Evolutionary conservation across 1,140 invertebrate species (phyloP).

Genomic region (Heliconius melpomene): DNA sequence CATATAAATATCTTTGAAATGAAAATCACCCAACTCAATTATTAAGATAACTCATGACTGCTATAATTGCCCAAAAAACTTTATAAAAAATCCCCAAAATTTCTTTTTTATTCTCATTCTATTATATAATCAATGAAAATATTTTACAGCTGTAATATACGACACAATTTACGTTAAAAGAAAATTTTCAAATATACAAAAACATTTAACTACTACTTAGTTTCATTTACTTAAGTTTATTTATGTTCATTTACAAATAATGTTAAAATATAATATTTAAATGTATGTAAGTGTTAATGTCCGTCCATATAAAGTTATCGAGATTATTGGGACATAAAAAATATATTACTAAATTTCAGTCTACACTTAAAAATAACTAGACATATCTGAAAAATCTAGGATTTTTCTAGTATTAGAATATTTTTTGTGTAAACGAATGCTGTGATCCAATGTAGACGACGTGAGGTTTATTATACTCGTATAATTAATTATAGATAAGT

Average conservation of each 20-base stretch:
- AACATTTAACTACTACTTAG: no score
- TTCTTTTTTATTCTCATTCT: no score
- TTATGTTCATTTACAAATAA: not conserved
- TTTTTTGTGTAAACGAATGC: not conserved
- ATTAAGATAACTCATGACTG: no score
- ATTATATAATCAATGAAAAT: no score
- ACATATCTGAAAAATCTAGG: not conserved
- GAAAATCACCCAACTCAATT: no score
- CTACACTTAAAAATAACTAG: not conserved
- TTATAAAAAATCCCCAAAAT: no score
- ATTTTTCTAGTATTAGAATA: not conserved
- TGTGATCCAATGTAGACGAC: not conserved
- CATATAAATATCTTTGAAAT: no score
- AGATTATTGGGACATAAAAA: not conserved
- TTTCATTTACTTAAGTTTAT: conserved; percentile 1
- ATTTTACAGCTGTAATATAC: no score
- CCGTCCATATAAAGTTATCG: not conserved
- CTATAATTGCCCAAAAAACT: no score
- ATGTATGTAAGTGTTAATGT: not conserved
- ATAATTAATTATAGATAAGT: conserved; percentile 13
- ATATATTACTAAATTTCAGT: not conserved
- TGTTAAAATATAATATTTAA: not conserved
- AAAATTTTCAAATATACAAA: no score
- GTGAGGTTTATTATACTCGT: not conserved
- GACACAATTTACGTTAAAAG: no score